Evolutionary conservation across 2,888 invertebrate genomes (phyloP), one percentile per base, ranked within the genome.

Genomic region (Ophion slaviceki): DNA sequence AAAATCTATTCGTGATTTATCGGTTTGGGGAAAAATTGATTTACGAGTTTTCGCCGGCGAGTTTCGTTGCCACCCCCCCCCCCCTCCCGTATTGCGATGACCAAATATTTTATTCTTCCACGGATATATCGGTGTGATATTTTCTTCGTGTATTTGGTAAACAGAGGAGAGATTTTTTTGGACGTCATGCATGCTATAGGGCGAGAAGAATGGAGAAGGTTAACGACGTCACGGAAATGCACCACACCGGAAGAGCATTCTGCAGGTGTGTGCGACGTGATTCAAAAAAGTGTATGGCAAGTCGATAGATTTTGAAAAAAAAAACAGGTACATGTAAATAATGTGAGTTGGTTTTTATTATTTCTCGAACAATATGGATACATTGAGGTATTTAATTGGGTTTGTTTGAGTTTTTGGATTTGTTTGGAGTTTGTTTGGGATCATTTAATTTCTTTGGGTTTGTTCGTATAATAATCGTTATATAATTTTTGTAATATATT

Each of bases 21-120:
- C 10, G 61, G 20, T 45, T 45, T 11, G n/a, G 70, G 17, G n/a
- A 70, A 47, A 78, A 78, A 70, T 61, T 68, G 78, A 78, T 70
- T 61, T 70, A 62, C 47, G 70, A 47, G 59, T 32, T 40, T 74
- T 40, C 24, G 11, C 7, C 20, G 24, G 47, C 47, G 28, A 24
- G 14, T 28, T 70, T n/a, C 28, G 53, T 47, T 32, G 17, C 8
- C 14, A 32, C 7, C 53, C 28, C 57, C 20, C 32, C 2, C 53
- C 28, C 57, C 20, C 24, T 1, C 2, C 7, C 32, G 72, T 11
- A 40, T 24, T 66, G 17, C 14, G 5, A 45, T 40, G 14, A 20
- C 59, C 61, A 61, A 61, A 74, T 74, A 74, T 74, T 61, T 61
- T n/a, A 61, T 24, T 7, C 11, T 40, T 17, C 32, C 2, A 8